Base-by-base conservation (phyloP, 2,797 vertebrate genomes). In the Tinamus major region DNA sequence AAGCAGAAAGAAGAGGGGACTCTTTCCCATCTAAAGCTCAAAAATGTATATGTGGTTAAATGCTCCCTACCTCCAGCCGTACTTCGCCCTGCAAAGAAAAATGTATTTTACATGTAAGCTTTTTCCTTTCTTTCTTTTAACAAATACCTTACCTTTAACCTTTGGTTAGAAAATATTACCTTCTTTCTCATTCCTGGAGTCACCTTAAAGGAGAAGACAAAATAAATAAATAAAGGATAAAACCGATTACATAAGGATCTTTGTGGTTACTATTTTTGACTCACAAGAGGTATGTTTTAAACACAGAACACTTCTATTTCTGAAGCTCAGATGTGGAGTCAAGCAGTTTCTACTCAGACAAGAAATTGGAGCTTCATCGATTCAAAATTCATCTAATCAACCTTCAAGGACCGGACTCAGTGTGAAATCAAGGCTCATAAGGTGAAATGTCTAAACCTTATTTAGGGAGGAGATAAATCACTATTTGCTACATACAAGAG, bases 181-280 rank as follows among this genome's bases (percentile, higher is more conserved):
- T 58, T 58, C 31, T 8, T 33, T 6, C 21, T 3, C 19, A 6
- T 2, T 9, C 10, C 9, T 27, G 16, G 3, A 8, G 13, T 12
- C 39, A 26, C 8, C 23, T 58, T 39, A 23, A 58, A 44, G 23
- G 17, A 17, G 33, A 55, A 55, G 29, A 18, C 9, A 24, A 58
- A 58, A 55, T 44, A 58, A 58, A 41, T 13, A 18, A 18, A 29
- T 7, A 53, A 29, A n/a, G 23, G 33, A 58, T 31, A 27, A 44
- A 58, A 41, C 6, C 33, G 31, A 41, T 74, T n/a, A 53, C 51
- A 72, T 24, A 26, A 6, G 29, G 29, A 55, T 31, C 53, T 31
- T 55, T 55, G 27, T 31, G 53, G 27, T 55, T 31, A 31, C 29
- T 29, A 17, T 53, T 53, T 53, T 27, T 29, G 51, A 29, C 27